Percentiles rank a stretch among this genome's conserved stretches.
Evolutionary conservation across 2,113 vertebrate species (phyloP).

Genomic region (Ranitomeya imitator): DNA sequence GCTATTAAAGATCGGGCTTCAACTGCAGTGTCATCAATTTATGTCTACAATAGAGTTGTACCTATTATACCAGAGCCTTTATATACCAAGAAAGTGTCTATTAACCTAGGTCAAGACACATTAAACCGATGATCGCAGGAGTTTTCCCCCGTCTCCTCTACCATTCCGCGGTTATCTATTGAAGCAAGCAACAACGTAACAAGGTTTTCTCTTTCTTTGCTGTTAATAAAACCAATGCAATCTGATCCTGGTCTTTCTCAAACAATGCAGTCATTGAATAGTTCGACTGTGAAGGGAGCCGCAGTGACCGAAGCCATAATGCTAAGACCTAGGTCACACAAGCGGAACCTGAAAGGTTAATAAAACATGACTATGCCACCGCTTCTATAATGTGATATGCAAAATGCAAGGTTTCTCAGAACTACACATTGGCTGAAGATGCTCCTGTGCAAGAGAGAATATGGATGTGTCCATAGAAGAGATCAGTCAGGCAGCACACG

Average conservation of each 20-base stretch:
- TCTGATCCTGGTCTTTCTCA: slow-evolving; percentile 7
- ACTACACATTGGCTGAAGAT: background rate
- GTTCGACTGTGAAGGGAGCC: background rate
- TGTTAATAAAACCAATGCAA: slow-evolving; percentile 14
- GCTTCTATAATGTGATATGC: background rate
- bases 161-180: no score
- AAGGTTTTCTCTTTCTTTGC: background rate
- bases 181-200: background rate
- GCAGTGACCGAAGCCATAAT: background rate
- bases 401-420: background rate
- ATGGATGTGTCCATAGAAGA: background rate
- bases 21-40: no score
- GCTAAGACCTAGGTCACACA: background rate
- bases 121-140: no score
- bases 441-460: background rate
- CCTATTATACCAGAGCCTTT: no score
- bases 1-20: no score
- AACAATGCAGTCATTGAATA: slow-evolving; percentile 19
- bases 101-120: no score
- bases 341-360: background rate
- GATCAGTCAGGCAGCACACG: slow-evolving; percentile 17
- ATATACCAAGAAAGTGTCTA: no score
- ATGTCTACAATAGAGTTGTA: no score
- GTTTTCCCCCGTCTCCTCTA: no score
- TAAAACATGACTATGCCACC: background rate